These are phyloP conservation scores for Brachymystax lenok DNA, from an alignment of 2,797 vertebrate species.

Conservation along the genomic window DNA sequence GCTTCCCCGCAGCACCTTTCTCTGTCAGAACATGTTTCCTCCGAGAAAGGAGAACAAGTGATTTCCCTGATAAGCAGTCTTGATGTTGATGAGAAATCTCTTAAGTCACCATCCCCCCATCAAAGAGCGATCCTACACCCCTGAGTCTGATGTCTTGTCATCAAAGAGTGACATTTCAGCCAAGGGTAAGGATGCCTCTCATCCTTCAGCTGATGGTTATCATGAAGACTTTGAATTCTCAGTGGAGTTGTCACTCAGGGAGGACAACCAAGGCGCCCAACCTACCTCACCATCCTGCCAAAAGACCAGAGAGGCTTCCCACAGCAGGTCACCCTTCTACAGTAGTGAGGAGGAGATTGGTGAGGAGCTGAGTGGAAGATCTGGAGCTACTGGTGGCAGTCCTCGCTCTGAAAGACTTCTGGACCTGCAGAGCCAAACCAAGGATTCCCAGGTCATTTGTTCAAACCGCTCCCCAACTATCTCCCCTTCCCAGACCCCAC, in stretches of 20 bases:
- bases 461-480: conserved; percentile 50
- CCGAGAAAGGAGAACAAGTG: conserved; percentile 30
- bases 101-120: conserved; percentile 30
- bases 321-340: not conserved
- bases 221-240: conserved; percentile 81
- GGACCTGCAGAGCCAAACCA: conserved; percentile 70
- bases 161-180: conserved; percentile 63
- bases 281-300: conserved; percentile 43
- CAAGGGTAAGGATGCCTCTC: conserved; percentile 42
- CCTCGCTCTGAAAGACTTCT: conserved; percentile 72
- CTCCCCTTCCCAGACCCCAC: conserved; percentile 45
- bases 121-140: conserved; percentile 54
- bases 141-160: conserved; percentile 73
- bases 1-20: conserved; percentile 42
- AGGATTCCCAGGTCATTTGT: conserved; percentile 44
- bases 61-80: conserved; percentile 30
- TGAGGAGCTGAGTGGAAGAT: conserved; percentile 80
- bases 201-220: conserved; percentile 54
- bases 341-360: conserved; percentile 83
- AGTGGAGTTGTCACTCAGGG: conserved; percentile 57
- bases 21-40: conserved; percentile 24
- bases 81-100: conserved; percentile 33
- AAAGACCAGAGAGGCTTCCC: conserved; percentile 39
- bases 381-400: conserved; percentile 64
- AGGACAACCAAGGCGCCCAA: conserved; percentile 46